Conservation (phyloP, 2,888 invertebrate species). For the Copidosoma aretas region DNA sequence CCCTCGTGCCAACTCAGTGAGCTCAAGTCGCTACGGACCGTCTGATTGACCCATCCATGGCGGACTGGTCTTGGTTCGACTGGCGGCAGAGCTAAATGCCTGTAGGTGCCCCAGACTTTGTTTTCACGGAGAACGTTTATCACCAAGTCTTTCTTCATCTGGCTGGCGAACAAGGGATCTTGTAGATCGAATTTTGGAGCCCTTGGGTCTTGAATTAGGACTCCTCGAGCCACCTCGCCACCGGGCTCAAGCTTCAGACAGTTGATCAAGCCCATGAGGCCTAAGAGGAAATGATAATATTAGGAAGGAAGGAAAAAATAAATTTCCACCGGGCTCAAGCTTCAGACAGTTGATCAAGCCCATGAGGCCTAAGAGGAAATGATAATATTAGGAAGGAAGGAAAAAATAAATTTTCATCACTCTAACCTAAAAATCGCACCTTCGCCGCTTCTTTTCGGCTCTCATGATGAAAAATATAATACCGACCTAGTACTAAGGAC, state of each 20-base stretch:
- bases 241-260: slow-evolving; percentile 84
- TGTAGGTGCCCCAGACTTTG: slow-evolving; percentile 78
- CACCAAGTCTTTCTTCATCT: slow-evolving; percentile 76
- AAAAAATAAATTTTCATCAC: slow-evolving; percentile 63
- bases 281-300: slow-evolving; percentile 8
- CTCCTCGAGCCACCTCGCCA: slow-evolving; percentile 66
- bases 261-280: slow-evolving; percentile 82
- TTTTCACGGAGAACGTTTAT: slow-evolving; percentile 72
- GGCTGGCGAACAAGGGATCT: slow-evolving; percentile 71
- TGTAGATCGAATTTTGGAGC: slow-evolving; percentile 73
- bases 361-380: slow-evolving; percentile 63
- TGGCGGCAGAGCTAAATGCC: slow-evolving; percentile 73
- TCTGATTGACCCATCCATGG: slow-evolving; percentile 79
- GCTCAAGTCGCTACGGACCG: slow-evolving; percentile 85
- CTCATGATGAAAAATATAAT: no score
- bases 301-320: neutral
- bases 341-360: slow-evolving; percentile 88
- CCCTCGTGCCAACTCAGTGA: slow-evolving; percentile 85
- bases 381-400: neutral
- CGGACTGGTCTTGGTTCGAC: slow-evolving; percentile 64
- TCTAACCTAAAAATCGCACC: no score
- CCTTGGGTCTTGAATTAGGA: slow-evolving; percentile 68
- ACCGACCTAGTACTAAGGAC: no score
- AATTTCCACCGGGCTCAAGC: slow-evolving; percentile 77
- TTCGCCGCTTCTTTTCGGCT: no score